Conservation (phyloP, 2,888 invertebrate genomes). For the Steinernema carpocapsae region DNA sequence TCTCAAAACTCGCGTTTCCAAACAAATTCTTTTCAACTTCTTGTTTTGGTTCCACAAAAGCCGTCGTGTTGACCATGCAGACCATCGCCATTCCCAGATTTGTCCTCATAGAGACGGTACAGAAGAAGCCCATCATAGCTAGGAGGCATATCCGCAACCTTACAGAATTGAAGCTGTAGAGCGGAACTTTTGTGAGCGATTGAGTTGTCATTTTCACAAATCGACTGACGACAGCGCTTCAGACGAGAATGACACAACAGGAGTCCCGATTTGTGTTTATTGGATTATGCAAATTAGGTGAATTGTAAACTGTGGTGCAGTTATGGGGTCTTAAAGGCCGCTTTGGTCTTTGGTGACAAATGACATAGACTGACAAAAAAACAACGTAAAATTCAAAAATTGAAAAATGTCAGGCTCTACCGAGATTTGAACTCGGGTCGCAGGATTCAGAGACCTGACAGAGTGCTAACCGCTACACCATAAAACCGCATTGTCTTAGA, state of each 20-base stretch:
- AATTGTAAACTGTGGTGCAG: not conserved
- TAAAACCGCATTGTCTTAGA: too few species aligned
- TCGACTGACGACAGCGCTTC: too few species aligned
- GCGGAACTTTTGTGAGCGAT: not conserved
- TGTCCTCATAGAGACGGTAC: conserved; percentile 44
- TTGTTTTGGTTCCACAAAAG: conserved; percentile 32
- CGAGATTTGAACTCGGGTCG: conserved; percentile 51
- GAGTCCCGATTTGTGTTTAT: not conserved
- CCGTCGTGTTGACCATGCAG: conserved; percentile 58
- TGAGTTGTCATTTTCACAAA: not conserved
- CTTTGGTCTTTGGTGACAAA: too few species aligned
- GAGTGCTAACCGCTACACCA: conserved; percentile 55
- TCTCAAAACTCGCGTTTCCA: too few species aligned
- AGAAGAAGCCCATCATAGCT: conserved; percentile 37
- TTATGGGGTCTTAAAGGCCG: too few species aligned
- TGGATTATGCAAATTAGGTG: not conserved
- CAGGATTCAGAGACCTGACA: conserved; percentile 52
- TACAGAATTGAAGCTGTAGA: conserved; percentile 35
- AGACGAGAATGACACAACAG: not conserved
- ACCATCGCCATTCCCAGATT: conserved; percentile 55
- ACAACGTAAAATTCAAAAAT: too few species aligned
- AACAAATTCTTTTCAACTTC: not conserved
- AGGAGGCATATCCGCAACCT: conserved; percentile 35
- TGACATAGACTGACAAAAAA: too few species aligned
- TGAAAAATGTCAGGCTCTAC: conserved; percentile 17